phyloP scores from a whole-genome alignment of 2,888 invertebrate genomes.

The Azorinus chamasolen region DNA sequence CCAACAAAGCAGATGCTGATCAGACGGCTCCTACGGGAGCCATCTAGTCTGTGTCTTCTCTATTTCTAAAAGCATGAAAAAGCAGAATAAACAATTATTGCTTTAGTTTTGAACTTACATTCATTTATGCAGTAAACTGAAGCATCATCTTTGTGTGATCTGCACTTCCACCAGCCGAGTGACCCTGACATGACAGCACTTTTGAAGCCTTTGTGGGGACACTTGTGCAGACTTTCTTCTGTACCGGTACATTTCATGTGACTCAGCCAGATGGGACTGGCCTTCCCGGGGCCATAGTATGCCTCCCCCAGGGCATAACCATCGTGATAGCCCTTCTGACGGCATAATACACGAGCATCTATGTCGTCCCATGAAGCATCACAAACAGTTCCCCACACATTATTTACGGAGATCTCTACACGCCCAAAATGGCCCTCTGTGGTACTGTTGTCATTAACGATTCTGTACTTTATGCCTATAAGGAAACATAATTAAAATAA shows the following conservation, averaged over 20 bases:
- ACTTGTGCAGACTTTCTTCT: conserved; percentile 73
- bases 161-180: conserved; percentile 68
- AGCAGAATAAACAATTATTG: too few relatives aligned
- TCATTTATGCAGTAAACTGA: conserved; percentile 77
- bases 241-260: conserved; percentile 76
- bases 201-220: conserved; percentile 78
- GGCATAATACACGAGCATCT: conserved; percentile 89
- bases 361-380: conserved; percentile 91
- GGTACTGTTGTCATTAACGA: conserved; percentile 55
- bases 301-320: conserved; percentile 71
- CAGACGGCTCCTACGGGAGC: too few relatives aligned
- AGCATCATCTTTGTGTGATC: conserved; percentile 76
- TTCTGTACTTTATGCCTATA: conserved; percentile 76
- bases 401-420: conserved; percentile 90
- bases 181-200: conserved; percentile 62
- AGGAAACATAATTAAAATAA: background rate
- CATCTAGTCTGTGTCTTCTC: too few relatives aligned
- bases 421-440: conserved; percentile 69
- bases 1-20: too few relatives aligned
- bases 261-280: conserved; percentile 83
- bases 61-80: too few relatives aligned
- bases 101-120: conserved; percentile 69
- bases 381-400: conserved; percentile 91
- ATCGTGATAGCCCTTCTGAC: conserved; percentile 71
- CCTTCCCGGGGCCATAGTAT: conserved; percentile 71